Conservation (phyloP, 2,113 vertebrate genomes). For the Apeltes quadracus region DNA sequence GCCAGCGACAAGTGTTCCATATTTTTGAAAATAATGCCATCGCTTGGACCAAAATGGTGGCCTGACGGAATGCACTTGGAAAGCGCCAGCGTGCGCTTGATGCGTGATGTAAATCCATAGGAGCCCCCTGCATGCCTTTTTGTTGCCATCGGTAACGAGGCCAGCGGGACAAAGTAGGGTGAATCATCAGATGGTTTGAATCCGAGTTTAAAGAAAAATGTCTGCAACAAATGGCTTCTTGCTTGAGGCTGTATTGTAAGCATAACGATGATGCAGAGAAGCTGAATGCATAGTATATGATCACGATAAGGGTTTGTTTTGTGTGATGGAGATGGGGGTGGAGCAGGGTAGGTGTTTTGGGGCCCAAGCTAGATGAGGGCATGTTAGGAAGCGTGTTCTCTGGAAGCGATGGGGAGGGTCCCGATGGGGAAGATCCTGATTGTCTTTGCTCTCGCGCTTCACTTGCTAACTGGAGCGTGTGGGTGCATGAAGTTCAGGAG, state of each 20-base stretch:
- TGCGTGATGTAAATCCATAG: slow-evolving; percentile 3
- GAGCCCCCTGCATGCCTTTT: background rate
- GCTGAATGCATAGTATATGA: background rate
- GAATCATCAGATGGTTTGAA: slow-evolving; percentile 44
- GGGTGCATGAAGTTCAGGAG: slow-evolving; percentile 58
- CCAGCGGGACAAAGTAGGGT: slow-evolving; percentile 43
- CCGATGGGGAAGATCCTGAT: slow-evolving; percentile 61
- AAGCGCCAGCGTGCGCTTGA: background rate
- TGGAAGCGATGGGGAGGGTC: slow-evolving; percentile 62
- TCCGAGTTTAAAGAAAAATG: slow-evolving; percentile 32
- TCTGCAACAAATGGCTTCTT: slow-evolving; percentile 9
- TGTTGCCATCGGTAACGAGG: slow-evolving; percentile 46
- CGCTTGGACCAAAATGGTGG: background rate
- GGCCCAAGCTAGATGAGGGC: slow-evolving; percentile 33
- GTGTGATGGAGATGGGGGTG: slow-evolving; percentile 4
- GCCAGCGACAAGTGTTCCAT: background rate
- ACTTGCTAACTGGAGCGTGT: slow-evolving; percentile 80
- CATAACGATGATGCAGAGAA: slow-evolving; percentile 2
- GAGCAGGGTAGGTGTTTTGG: slow-evolving; percentile 23
- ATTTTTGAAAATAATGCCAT: background rate
- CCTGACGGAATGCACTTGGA: background rate
- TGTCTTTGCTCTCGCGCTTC: slow-evolving; percentile 67
- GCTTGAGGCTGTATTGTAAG: background rate
- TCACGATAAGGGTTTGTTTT: slow-evolving; percentile 18
- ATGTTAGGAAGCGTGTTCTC: slow-evolving; percentile 51